These are phyloP conservation scores for Petrolisthes cinctipes DNA, from an alignment of 2,888 invertebrate genomes.

Conservation along the genomic window DNA sequence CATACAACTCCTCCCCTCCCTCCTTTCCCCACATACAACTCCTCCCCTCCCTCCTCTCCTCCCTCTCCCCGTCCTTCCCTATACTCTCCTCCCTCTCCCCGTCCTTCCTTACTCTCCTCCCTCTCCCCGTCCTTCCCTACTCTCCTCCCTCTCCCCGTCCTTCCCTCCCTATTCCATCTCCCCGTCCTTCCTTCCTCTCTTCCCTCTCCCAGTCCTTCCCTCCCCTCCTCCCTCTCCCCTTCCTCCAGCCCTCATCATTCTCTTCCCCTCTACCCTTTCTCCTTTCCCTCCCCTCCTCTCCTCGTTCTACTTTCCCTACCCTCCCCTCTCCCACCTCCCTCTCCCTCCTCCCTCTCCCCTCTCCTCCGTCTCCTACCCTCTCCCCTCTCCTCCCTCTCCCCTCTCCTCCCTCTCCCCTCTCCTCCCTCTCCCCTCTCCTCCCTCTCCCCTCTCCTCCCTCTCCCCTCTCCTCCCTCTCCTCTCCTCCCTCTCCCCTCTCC, in stretches of 20 bases:
- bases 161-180: not conserved
- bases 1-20: not conserved
- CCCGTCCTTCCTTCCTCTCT: not conserved
- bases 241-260: too few relatives aligned
- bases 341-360: not conserved
- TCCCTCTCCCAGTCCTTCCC: not conserved
- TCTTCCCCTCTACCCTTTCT: too few relatives aligned
- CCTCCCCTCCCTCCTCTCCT: too few relatives aligned
- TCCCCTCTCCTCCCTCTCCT: not conserved
- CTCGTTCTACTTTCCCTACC: not conserved
- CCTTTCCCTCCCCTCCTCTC: not conserved
- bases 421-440: slow-evolving; percentile 3
- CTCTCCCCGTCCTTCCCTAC: not conserved
- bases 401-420: not conserved
- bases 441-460: not conserved
- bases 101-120: not conserved
- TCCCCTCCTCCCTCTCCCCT: not conserved
- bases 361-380: not conserved
- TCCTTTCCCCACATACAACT: not conserved
- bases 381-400: not conserved
- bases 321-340: not conserved
- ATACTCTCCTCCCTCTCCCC: not conserved
- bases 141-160: not conserved
- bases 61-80: too few relatives aligned
- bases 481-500: not conserved